phyloP scores from a whole-genome alignment of 2,113 vertebrate genomes.

The Pyrgilauda ruficollis region DNA sequence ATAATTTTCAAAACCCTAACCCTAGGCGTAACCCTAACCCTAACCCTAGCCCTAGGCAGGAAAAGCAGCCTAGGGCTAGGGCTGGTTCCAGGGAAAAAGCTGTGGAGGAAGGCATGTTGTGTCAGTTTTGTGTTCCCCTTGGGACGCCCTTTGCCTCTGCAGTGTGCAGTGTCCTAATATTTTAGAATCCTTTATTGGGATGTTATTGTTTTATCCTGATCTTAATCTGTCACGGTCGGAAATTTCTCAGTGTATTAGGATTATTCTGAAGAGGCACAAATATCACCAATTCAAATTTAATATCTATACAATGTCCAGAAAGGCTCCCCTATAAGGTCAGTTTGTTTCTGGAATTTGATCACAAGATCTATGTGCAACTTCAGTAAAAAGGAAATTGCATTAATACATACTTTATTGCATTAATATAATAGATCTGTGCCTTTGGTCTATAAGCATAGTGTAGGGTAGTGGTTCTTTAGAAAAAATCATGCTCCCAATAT shows the following conservation, averaged over 20 bases:
- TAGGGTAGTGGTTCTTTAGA: background rate
- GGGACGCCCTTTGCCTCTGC: too few species aligned
- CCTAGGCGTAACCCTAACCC: too few species aligned
- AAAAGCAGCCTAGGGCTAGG: too few species aligned
- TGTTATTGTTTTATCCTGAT: background rate
- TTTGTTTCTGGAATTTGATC: background rate
- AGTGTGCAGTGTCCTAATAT: background rate
- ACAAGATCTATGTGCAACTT: background rate
- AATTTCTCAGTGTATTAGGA: background rate
- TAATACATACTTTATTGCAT: background rate
- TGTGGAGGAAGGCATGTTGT: too few species aligned
- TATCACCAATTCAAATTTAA: background rate
- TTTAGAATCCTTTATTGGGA: background rate
- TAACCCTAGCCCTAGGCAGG: too few species aligned
- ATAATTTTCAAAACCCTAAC: background rate
- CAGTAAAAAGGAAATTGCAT: background rate
- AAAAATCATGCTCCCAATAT: background rate
- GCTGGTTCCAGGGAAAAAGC: too few species aligned
- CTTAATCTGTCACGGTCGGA: background rate
- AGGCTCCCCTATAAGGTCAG: background rate
- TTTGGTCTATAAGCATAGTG: background rate
- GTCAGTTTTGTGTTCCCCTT: too few species aligned
- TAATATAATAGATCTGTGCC: background rate
- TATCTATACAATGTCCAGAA: background rate
- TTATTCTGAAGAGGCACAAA: background rate